These are phyloP conservation scores for Amiota mariae DNA, from an alignment of 2,888 invertebrate species.

Conservation along the genomic window DNA sequence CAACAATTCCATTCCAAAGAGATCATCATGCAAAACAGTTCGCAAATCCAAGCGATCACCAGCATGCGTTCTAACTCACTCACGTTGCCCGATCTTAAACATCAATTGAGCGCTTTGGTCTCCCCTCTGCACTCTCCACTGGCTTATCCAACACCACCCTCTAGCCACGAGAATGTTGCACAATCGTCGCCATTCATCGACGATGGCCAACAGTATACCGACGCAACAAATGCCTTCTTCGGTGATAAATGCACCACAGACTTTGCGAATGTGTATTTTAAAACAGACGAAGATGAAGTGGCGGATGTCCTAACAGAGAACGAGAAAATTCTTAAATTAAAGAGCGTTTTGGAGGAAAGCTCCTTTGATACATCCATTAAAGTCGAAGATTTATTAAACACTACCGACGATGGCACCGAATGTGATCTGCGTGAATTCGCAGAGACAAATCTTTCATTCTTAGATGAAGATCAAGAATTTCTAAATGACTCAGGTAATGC, in stretches of 20 bases:
- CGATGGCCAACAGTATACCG: slow-evolving; percentile 70
- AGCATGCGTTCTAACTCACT: slow-evolving; percentile 72
- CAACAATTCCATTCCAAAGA: slow-evolving; percentile 83
- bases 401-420: slow-evolving; percentile 66
- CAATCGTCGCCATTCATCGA: slow-evolving; percentile 74
- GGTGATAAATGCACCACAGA: slow-evolving; percentile 68
- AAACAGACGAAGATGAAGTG: slow-evolving; percentile 54
- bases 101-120: slow-evolving; percentile 73
- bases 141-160: slow-evolving; percentile 90
- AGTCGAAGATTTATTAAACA: slow-evolving; percentile 70
- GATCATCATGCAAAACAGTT: slow-evolving; percentile 72
- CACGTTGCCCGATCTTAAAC: slow-evolving; percentile 60
- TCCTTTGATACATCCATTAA: slow-evolving; percentile 70
- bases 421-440: slow-evolving; percentile 72
- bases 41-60: slow-evolving; percentile 66
- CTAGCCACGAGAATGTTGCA: slow-evolving; percentile 84
- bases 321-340: slow-evolving; percentile 72
- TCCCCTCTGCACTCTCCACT: slow-evolving; percentile 81
- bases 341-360: slow-evolving; percentile 70
- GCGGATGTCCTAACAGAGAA: slow-evolving; percentile 64
- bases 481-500: slow-evolving; percentile 81
- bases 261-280: slow-evolving; percentile 67
- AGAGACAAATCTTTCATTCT: slow-evolving; percentile 72
- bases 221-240: slow-evolving; percentile 71
- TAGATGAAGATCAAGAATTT: slow-evolving; percentile 73